phyloP scores from a whole-genome alignment of 2,888 invertebrate species.

The Ypsolopha scabrella region DNA sequence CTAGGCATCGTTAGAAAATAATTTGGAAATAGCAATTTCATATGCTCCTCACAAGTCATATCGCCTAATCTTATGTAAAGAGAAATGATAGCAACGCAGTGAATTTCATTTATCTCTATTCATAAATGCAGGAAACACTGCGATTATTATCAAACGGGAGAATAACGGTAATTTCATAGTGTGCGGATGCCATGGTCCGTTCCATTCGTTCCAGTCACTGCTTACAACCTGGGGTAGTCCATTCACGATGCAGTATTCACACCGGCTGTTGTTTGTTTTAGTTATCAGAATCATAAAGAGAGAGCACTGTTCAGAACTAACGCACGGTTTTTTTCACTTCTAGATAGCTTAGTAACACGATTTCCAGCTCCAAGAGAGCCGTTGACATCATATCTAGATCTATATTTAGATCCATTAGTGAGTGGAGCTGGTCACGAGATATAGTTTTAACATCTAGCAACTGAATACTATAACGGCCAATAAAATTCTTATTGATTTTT shows the following conservation, averaged over 20 bases:
- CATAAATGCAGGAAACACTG: constrained; percentile 46
- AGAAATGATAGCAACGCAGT: not conserved
- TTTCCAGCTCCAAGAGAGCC: constrained; percentile 37
- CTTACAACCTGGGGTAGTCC: constrained; percentile 21
- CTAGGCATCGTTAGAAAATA: too few relatives aligned
- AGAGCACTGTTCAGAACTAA: not conserved
- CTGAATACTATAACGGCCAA: too few relatives aligned
- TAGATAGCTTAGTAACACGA: constrained; percentile 19
- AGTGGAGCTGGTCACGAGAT: constrained; percentile 28
- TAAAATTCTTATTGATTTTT: not conserved
- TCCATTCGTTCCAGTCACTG: constrained; percentile 35
- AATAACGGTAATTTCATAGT: constrained; percentile 2
- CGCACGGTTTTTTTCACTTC: not conserved
- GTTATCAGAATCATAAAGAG: constrained; percentile 22
- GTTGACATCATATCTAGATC: constrained; percentile 35
- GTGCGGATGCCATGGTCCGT: not conserved
- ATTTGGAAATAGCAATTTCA: too few relatives aligned
- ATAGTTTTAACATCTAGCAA: constrained; percentile 11
- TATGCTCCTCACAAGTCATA: not conserved
- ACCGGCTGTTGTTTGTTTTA: constrained; percentile 41
- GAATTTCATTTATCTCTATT: constrained; percentile 22
- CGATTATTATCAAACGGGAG: constrained; percentile 40
- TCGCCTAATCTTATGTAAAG: not conserved
- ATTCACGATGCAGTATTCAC: constrained; percentile 26
- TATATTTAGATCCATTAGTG: constrained; percentile 46